Base-by-base conservation (phyloP, 2,797 vertebrate species). In the Chelidonichthys spinosus region DNA sequence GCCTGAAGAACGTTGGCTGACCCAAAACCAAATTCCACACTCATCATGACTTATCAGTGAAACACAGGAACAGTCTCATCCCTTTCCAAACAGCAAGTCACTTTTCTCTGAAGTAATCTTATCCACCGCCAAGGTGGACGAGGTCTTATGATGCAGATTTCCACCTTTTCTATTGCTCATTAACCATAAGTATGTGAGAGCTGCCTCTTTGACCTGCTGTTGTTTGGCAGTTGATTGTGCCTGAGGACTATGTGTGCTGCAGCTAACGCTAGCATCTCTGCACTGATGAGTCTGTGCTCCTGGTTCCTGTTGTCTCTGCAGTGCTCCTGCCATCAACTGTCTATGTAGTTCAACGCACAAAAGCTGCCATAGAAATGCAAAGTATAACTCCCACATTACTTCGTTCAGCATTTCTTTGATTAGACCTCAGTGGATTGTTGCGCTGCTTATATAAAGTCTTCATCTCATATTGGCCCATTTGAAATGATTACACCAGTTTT, bases 401-500 rank as follows among this genome's bases (percentile, higher is more conserved):
- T 73, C 76, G 67, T 67, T 64, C 64, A 42, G 72, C 64, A 60
- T 78, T 79, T 61, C 74, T 90, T 86, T 89, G 79, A 90, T 90
- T 86, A 86, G 78, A 63, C 78, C 68, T 78, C 76, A 44, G 65
- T 77, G 77, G 76, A 81, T 85, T 79, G 61, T 75, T 32, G 43
- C 2, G 6, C 83, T 74, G 70, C 76, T 80, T 80, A 55, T 74
- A 82, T 77, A 74, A 84, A 79, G 80, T 79, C 74, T 69, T 86
- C 79, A 74, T 86, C 76, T 81, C 78, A 78, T 50, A 61, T 76
- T 47, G 79, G 80, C 69, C 77, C 78, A 65, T 89, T 90, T 89
- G 82, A 88, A 87, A 90, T 82, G 61, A 90, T 90, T 87, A 87
- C 78, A 78, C 44, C 76, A 80, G 79, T 86, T 90, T 87, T 85